These are phyloP conservation scores for Engystomops pustulosus DNA, from an alignment of 2,113 vertebrate genomes.

Conservation along the genomic window DNA sequence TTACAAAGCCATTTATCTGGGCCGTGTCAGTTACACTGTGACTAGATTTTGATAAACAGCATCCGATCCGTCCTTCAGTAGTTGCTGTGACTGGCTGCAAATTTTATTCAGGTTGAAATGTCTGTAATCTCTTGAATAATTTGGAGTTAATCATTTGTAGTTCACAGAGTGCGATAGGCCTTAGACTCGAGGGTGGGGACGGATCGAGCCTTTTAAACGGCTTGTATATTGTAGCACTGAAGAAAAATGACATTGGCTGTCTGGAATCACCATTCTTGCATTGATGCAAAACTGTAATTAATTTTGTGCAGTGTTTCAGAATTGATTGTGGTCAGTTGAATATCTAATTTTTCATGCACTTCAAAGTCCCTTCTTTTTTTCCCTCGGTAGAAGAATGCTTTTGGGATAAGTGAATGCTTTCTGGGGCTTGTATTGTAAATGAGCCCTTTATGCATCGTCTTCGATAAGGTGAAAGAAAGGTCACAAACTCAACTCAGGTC, in stretches of 20 bases:
- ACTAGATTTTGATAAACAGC: slow-evolving; percentile 82
- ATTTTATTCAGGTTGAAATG: slow-evolving; percentile 77
- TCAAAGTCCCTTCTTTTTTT: slow-evolving; percentile 72
- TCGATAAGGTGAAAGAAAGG: slow-evolving; percentile 82
- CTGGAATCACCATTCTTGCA: slow-evolving; percentile 83
- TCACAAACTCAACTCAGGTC: slow-evolving; percentile 71
- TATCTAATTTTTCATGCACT: slow-evolving; percentile 89
- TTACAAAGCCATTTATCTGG: slow-evolving; percentile 74
- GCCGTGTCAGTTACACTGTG: slow-evolving; percentile 74
- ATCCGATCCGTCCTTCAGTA: slow-evolving; percentile 71
- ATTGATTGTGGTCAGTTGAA: slow-evolving; percentile 92
- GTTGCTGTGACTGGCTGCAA: slow-evolving; percentile 70
- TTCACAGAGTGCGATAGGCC: slow-evolving; percentile 77
- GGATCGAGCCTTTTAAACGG: slow-evolving; percentile 84
- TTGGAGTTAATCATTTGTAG: slow-evolving; percentile 91
- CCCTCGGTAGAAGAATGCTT: slow-evolving; percentile 64
- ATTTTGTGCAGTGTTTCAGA: slow-evolving; percentile 96
- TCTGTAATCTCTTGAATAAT: slow-evolving; percentile 84
- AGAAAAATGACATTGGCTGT: slow-evolving; percentile 86
- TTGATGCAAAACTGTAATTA: slow-evolving; percentile 94
- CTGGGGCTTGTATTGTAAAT: slow-evolving; percentile 65
- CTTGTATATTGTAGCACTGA: slow-evolving; percentile 78
- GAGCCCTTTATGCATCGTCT: slow-evolving; percentile 73
- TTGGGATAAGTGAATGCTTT: slow-evolving; percentile 62
- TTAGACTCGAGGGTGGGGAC: slow-evolving; percentile 81